Base-by-base conservation (phyloP, 2,797 vertebrate species). In the Molothrus aeneus region DNA sequence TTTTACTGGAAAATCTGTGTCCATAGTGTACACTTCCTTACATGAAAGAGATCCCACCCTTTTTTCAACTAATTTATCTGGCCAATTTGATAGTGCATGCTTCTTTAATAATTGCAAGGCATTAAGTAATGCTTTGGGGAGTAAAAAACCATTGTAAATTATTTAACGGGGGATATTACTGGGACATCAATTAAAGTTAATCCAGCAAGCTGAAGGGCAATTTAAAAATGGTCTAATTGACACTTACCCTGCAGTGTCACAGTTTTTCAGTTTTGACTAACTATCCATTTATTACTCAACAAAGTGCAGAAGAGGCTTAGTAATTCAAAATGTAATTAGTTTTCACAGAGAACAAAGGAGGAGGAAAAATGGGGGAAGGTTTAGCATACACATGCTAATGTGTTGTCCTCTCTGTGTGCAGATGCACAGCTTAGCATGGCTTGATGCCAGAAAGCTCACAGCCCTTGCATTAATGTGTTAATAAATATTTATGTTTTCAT, bases 401-500 rank as follows among this genome's bases (percentile, higher is more conserved):
- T 84, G 54, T 54, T 95, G 71, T 88, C 65, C 42, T 90, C 66
- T 92, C 66, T 69, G 42, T 72, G 95, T 80, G 68, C 64, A 96
- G 66, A 96, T 71, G 26, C 31, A 87, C 31, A 89, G 17, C 43
- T 96, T 83, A 91, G 26, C 11, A 19, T 71, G 64, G 73, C 54
- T 77, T 56, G 18, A 60, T 93, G 92, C 88, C 95, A 95, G 80
- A 81, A 90, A 79, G 25, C 43, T 73, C 82, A 51, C 25, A 87
- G 45, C 8, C 12, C 13, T 65, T 82, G 68, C 51, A 91, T 86
- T 94, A 93, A 93, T 88, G 29, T 72, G 36, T 92, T 94, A 96
- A 95, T 95, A 96, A 96, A 97, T 96, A 97, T 93, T 97, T 96
- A 96, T 96, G 15, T 88, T 94, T 90, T 87, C 48, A 64, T 88